These are phyloP conservation scores for Silurus lanzhouensis DNA, from an alignment of 2,797 vertebrate genomes.

Conservation along the genomic window DNA sequence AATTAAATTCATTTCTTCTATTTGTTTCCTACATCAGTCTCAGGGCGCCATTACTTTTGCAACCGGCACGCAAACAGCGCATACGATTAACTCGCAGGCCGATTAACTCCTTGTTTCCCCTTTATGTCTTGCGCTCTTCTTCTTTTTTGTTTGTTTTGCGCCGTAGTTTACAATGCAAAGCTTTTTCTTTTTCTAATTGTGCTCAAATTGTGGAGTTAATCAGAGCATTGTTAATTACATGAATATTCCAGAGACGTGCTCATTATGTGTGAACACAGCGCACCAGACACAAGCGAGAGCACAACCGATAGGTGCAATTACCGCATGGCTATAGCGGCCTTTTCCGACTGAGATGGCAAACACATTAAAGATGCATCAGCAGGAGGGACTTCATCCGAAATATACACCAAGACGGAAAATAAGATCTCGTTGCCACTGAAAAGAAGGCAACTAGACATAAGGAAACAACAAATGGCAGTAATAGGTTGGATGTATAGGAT, in stretches of 20 bases:
- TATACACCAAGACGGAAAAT: constrained; percentile 7
- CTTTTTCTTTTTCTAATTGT: constrained; percentile 70
- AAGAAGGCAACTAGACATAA: background rate
- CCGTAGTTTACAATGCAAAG: background rate
- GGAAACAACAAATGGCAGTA: too few relatives aligned
- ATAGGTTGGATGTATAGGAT: background rate
- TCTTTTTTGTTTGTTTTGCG: background rate
- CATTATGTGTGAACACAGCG: constrained; percentile 61
- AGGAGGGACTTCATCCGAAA: constrained; percentile 11
- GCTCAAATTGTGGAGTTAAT: constrained; percentile 76
- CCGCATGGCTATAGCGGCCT: constrained; percentile 43
- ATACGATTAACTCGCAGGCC: background rate
- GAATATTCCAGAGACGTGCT: constrained; percentile 76
- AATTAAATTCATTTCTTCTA: background rate
- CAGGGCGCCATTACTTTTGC: background rate
- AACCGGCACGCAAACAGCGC: background rate
- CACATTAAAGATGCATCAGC: constrained; percentile 32
- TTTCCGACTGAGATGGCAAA: constrained; percentile 37
- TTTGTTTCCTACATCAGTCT: constrained; percentile 3
- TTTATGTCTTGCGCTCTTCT: background rate
- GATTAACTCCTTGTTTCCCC: background rate
- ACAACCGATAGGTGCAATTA: constrained; percentile 61
- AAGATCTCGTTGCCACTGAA: background rate
- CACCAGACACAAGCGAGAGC: constrained; percentile 35
- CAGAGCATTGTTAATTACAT: constrained; percentile 79